phyloP scores from a whole-genome alignment of 2,888 invertebrate species.

The Sericinus montela region DNA sequence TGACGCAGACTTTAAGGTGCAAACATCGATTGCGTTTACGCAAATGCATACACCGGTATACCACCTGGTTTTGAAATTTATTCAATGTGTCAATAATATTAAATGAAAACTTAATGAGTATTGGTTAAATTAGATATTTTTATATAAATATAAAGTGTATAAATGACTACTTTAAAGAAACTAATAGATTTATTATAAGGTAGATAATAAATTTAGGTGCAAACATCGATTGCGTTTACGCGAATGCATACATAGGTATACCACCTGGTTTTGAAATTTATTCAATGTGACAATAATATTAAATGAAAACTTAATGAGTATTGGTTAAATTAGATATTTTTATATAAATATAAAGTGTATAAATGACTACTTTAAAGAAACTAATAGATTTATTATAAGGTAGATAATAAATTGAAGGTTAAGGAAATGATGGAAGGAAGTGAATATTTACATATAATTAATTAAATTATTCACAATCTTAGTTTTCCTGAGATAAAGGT shows the following conservation, averaged over 20 bases:
- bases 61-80: constrained; percentile 6
- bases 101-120: too few relatives aligned
- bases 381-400: neutral
- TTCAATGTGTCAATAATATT: neutral
- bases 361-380: too few relatives aligned
- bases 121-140: too few relatives aligned
- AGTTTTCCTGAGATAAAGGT: constrained; percentile 25
- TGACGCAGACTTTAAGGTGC: constrained; percentile 8
- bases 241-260: neutral
- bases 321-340: too few relatives aligned
- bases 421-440: neutral
- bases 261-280: constrained; percentile 6
- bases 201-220: neutral
- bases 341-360: too few relatives aligned
- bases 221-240: constrained; percentile 1
- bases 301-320: too few relatives aligned
- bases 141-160: too few relatives aligned
- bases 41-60: neutral
- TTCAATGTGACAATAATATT: neutral
- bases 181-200: neutral
- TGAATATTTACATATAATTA: neutral
- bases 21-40: constrained; percentile 1
- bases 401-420: neutral
- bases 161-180: too few relatives aligned
- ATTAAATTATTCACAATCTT: constrained; percentile 1